Evolutionary conservation across 2,113 vertebrate species (phyloP).

Genomic region (Jaculus jaculus): DNA sequence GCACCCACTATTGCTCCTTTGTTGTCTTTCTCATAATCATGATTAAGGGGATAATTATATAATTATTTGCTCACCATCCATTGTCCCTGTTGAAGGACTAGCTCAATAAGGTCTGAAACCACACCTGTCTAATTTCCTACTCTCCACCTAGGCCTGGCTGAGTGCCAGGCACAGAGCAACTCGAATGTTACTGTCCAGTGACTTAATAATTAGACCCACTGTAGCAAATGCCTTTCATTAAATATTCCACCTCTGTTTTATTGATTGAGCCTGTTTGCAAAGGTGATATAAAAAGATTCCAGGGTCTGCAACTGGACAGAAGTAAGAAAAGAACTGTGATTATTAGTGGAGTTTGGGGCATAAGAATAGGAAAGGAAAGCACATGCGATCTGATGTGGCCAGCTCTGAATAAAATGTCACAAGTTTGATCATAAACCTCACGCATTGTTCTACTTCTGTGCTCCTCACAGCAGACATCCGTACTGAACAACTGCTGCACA

Average conservation of each 20-base stretch:
- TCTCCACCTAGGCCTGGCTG: neutral
- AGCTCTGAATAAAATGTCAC: neutral
- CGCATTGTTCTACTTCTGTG: neutral
- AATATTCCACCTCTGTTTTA: neutral
- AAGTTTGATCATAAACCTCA: neutral
- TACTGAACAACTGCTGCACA: neutral
- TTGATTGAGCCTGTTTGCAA: neutral
- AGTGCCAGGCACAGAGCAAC: neutral
- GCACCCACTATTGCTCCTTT: neutral
- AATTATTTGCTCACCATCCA: neutral
- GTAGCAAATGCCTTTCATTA: too few species aligned
- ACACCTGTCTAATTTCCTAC: neutral
- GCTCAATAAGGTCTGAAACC: neutral
- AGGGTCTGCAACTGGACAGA: neutral
- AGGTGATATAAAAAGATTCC: neutral
- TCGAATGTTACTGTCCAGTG: neutral
- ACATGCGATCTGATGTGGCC: rapidly evolving
- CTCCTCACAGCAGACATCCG: neutral
- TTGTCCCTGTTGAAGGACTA: neutral
- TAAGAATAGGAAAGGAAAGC: neutral
- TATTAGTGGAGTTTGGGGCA: neutral
- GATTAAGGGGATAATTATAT: neutral
- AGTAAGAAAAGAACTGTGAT: neutral
- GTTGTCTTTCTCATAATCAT: too few species aligned
- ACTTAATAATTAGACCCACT: neutral